A percentile compares a stretch with the other conserved stretches of the same genome.
phyloP scores from a whole-genome alignment of 2,113 vertebrate species.

The Syngnathus floridae region DNA sequence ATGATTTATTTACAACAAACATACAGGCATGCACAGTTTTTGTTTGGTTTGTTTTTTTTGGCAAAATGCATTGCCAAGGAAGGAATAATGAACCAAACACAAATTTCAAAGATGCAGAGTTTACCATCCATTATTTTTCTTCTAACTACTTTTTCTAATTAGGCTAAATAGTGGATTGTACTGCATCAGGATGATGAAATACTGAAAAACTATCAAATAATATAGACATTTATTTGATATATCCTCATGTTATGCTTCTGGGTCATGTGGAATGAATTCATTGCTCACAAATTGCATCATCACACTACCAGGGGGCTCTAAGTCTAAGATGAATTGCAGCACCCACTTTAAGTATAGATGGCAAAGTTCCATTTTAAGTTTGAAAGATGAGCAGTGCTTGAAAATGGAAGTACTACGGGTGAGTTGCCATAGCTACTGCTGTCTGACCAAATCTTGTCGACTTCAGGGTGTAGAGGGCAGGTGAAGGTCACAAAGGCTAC shows the following conservation, averaged over 20 bases:
- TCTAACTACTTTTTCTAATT: background rate
- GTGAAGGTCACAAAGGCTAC: conserved; percentile 52
- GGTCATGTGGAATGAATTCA: conserved; percentile 49
- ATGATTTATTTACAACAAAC: too few species aligned
- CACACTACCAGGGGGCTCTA: conserved; percentile 32
- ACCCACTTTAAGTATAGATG: conserved; percentile 25
- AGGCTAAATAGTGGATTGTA: too few species aligned
- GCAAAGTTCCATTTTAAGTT: conserved; percentile 26
- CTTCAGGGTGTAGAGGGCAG: conserved; percentile 30
- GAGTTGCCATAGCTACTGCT: conserved; percentile 34
- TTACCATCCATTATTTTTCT: background rate
- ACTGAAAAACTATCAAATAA: background rate
- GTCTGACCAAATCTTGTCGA: conserved; percentile 35
- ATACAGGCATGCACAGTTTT: too few species aligned
- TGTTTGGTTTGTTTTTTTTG: background rate
- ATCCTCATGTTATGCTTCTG: background rate
- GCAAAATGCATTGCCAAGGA: background rate
- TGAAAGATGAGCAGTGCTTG: conserved; percentile 15
- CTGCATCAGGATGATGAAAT: background rate
- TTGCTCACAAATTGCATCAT: conserved; percentile 64
- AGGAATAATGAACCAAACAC: background rate
- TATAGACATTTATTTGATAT: background rate
- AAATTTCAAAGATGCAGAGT: background rate
- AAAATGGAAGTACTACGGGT: conserved; percentile 19
- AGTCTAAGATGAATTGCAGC: conserved; percentile 16